Base-by-base conservation (phyloP, 1,140 invertebrate genomes). In the Macrobrachium nipponense region DNA sequence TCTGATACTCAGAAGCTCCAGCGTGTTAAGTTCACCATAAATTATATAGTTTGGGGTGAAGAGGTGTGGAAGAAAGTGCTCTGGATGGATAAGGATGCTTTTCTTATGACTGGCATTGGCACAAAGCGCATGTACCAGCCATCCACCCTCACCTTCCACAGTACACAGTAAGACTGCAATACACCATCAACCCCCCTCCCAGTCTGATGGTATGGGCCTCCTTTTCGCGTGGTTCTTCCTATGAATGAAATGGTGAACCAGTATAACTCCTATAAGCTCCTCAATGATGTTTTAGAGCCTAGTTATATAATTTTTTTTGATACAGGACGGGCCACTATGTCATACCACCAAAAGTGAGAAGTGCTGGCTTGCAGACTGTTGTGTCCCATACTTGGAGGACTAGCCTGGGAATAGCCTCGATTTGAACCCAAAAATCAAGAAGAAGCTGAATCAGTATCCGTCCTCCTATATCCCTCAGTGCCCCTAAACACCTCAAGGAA, bases 141-240 rank as follows among this genome's bases (percentile, higher is more conserved):
- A 0, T 12, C 51, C 2, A 82, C 36, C 64, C 64, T 5, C 11
- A 0, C 17, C 2, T 1, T 27, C 20, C 68, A n/a, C 0, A 20
- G 11, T 72, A 68, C 68, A 20, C 15, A 20, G 17, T n/a, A 0
- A 18, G n/a, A n/a, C n/a, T n/a, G n/a, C n/a, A n/a, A n/a, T n/a
- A 4, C 20, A 60, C 43, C 3, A n/a, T 82, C 12, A 73, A 61
- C n/a, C 20, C 44, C 58, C 80, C 58, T 4, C 23, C 60, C 11
- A 72, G 14, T 5, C 23, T 82, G 11, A 82, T 82, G 51, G 51
- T 82, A 15, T 82, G 80, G 12, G 51, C 20, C 17, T 73, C 17
- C 27, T 82, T 82, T 66, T 6, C 5, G 58, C 72, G 51, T 73
- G 27, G 18, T 82, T 20, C 17, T 73, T 60, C 70, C 66, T 14